Evolutionary conservation across 2,113 vertebrate genomes (phyloP).

Genomic region (Carlito syrichta): DNA sequence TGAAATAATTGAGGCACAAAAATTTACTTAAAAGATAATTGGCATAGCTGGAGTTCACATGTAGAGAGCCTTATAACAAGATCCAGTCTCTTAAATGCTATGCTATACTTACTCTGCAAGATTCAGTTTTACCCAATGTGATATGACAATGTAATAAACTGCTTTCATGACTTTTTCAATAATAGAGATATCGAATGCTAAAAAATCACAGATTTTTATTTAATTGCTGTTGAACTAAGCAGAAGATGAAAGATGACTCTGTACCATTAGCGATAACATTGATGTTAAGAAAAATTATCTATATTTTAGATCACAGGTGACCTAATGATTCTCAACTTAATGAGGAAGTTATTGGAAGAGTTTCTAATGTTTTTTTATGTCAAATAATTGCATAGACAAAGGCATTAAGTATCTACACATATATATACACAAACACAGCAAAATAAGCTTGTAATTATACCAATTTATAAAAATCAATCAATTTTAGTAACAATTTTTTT

Average conservation of each 20-base stretch:
- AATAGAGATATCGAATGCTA: not conserved
- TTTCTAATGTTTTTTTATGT: not conserved
- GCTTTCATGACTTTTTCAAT: conserved; percentile 10
- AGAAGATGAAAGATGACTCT: not conserved
- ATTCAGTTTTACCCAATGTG: not conserved
- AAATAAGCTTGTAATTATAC: not conserved
- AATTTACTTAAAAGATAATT: not conserved
- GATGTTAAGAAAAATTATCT: not conserved
- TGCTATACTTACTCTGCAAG: not conserved
- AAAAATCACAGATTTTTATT: not conserved
- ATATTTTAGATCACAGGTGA: not conserved
- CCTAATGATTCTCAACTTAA: not conserved
- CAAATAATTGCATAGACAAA: not conserved
- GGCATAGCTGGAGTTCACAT: not conserved
- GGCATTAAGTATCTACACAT: not conserved
- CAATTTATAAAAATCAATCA: not conserved
- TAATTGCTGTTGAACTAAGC: conserved; percentile 6
- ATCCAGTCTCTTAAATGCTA: not conserved
- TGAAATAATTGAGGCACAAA: not conserved
- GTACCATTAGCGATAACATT: not conserved
- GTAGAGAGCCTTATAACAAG: not conserved
- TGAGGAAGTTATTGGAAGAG: not conserved
- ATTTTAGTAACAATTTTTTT: not conserved
- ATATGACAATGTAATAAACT: not conserved
- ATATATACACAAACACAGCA: not conserved